Base-by-base conservation (phyloP, 2,888 invertebrate species). In the Plusia festucae region DNA sequence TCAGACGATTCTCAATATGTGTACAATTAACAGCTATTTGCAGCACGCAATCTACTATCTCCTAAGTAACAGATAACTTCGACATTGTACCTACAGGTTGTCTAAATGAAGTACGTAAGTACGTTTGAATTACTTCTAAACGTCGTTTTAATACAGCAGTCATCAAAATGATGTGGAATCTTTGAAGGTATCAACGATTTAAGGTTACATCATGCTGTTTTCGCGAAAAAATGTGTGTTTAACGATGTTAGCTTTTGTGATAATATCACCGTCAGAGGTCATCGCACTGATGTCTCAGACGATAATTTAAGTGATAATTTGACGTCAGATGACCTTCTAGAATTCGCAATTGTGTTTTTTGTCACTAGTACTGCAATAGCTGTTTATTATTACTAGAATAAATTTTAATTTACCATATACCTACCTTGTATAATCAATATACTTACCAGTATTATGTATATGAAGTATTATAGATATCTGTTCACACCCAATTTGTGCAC, bases 211-310 rank as follows among this genome's bases (percentile, higher is more conserved):
- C 78, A 80, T 82, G 65, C 73, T 71, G 75, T 76, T 78, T 85
- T 84, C 79, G 85, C 79, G 70, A 85, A 87, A 89, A 84, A 86
- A 82, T 75, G 65, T 86, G 79, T 81, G 81, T 34, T 85, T 85
- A 84, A 76, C 76, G 81, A 82, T 79, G 82, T 82, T 72, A 64
- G 60, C 84, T 85, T 90, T 18, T 85, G 66, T 79, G 89, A 90
- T 90, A 87, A 85, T 69, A 88, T 90, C 90, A 53, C 85, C 82
- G 86, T 71, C 60, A 18, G 80, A 77, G 87, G 84, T 89, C 88
- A 81, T 80, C 84, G 87, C 68, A 78, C 85, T 77, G 76, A 81
- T 85, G 74, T 81, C 71, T 68, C 74, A 77, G 81, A 78, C 58
- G 79, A 80, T 79, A 76, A 76, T 78, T 82, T 73, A 72, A 65